A percentile compares a stretch with the other conserved stretches of the same genome.
Evolutionary conservation across 1,140 invertebrate species (phyloP).

Genomic region (Calycopis cecrops): DNA sequence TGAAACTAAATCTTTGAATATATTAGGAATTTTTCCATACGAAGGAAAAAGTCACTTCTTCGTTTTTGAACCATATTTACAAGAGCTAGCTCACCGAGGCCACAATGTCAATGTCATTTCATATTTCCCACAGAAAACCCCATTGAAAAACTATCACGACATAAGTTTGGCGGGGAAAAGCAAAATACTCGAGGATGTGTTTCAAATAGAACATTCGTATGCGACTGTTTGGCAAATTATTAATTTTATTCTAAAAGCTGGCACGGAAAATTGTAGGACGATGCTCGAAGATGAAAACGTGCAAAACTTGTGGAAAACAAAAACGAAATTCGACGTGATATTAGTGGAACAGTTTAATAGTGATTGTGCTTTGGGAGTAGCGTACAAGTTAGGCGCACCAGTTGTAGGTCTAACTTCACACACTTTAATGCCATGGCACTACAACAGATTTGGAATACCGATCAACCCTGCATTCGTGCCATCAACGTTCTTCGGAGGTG

Average conservation of each 20-base stretch:
- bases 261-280: constrained; percentile 49
- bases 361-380: constrained; percentile 80
- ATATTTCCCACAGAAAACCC: constrained; percentile 75
- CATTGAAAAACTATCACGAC: constrained; percentile 77
- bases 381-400: constrained; percentile 77
- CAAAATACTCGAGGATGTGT: constrained; percentile 37
- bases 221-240: constrained; percentile 28
- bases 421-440: constrained; percentile 77
- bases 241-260: constrained; percentile 28
- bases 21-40: constrained; percentile 81
- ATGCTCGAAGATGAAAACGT: constrained; percentile 60
- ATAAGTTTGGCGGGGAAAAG: constrained; percentile 63
- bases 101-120: constrained; percentile 85
- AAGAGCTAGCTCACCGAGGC: constrained; percentile 78
- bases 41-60: constrained; percentile 84
- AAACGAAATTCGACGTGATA: constrained; percentile 79
- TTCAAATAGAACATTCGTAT: constrained; percentile 44
- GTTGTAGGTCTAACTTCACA: constrained; percentile 77
- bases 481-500: constrained; percentile 56
- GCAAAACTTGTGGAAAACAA: constrained; percentile 53
- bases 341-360: constrained; percentile 81
- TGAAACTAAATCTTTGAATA: constrained; percentile 48
- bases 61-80: constrained; percentile 79
- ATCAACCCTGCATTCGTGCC: constrained; percentile 76
- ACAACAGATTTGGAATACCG: constrained; percentile 73